These are phyloP conservation scores for Prionailurus bengalensis DNA, from an alignment of 2,113 vertebrate species.

Conservation along the genomic window DNA sequence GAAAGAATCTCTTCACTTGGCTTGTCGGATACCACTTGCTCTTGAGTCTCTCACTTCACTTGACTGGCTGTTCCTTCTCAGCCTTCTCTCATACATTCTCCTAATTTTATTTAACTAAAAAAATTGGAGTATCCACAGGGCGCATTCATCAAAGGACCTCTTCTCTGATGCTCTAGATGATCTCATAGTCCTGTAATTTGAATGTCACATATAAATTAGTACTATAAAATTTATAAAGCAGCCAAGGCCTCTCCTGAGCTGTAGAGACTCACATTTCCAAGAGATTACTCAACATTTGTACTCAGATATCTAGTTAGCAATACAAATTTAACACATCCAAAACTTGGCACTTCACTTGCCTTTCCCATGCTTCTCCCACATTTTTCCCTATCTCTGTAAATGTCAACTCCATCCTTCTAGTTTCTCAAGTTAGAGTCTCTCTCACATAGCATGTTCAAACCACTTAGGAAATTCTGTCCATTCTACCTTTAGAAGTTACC, in stretches of 20 bases:
- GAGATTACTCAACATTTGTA: conserved; percentile 20
- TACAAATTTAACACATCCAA: conserved; percentile 18
- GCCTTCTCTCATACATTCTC: conserved; percentile 16
- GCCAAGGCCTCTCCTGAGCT: background rate
- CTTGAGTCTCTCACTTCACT: conserved; percentile 27
- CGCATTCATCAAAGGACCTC: background rate
- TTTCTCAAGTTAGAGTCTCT: conserved; percentile 30
- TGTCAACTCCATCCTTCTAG: background rate
- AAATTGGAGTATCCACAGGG: background rate
- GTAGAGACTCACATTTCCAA: background rate
- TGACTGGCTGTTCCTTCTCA: background rate
- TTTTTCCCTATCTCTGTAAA: conserved; percentile 27
- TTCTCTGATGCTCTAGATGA: background rate
- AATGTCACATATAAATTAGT: background rate
- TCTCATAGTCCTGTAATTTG: background rate
- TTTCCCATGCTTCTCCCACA: background rate
- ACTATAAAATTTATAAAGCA: background rate
- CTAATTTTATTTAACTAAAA: conserved; percentile 3
- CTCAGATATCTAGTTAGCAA: background rate
- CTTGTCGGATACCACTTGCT: background rate
- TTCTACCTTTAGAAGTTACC: conserved; percentile 7
- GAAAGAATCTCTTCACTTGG: background rate
- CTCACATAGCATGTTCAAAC: background rate
- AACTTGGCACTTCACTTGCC: conserved; percentile 6
- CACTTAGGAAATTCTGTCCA: background rate